Conservation (phyloP, 2,888 invertebrate genomes). For the Agriotes lineatus region DNA sequence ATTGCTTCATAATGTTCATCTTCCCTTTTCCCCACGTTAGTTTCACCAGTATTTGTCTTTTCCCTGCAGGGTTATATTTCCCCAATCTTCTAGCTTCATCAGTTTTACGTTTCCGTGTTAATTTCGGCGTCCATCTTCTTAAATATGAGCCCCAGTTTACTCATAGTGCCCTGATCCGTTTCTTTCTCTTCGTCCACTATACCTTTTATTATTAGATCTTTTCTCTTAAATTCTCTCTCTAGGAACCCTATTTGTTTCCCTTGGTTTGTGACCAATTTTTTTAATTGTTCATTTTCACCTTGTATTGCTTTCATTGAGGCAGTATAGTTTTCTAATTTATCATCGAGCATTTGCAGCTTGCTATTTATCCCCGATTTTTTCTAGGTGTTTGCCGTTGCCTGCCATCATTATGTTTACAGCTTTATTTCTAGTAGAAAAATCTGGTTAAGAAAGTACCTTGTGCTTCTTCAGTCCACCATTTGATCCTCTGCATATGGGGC, state of each 20-base stretch:
- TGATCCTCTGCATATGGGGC: no score
- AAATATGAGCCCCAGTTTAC: neutral
- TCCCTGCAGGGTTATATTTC: neutral
- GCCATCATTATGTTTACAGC: no score
- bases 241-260: constrained; percentile 1
- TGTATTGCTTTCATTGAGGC: constrained; percentile 8
- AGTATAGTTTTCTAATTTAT: neutral
- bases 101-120: neutral
- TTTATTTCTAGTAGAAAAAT: no score
- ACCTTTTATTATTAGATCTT: constrained; percentile 7
- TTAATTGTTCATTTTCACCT: constrained; percentile 9
- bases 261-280: neutral
- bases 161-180: neutral
- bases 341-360: no score
- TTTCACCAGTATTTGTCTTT: constrained; percentile 14
- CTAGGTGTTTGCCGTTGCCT: no score
- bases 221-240: constrained; percentile 2
- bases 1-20: neutral
- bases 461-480: no score
- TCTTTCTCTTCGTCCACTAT: constrained; percentile 13
- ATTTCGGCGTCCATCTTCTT: constrained; percentile 1
- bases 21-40: neutral
- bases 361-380: no score
- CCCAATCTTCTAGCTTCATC: no score
- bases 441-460: no score